These are phyloP conservation scores for Heliangelus exortis DNA, from an alignment of 2,797 vertebrate genomes.

Conservation along the genomic window DNA sequence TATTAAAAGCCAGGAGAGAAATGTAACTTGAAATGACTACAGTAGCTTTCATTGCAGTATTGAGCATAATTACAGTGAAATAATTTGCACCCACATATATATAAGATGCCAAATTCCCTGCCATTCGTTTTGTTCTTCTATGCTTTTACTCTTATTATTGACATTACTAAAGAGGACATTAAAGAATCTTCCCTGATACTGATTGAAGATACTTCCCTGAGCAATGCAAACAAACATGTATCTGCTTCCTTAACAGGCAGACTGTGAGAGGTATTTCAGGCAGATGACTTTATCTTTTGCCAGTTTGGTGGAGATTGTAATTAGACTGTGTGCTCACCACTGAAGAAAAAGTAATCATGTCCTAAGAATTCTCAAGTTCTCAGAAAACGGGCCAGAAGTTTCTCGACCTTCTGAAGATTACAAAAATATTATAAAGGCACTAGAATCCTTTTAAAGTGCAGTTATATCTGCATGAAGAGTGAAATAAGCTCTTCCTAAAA, in stretches of 20 bases:
- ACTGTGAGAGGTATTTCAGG: neutral
- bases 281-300: neutral
- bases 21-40: neutral
- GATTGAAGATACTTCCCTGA: neutral
- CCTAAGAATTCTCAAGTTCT: neutral
- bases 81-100: neutral
- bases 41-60: neutral
- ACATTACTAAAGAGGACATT: neutral
- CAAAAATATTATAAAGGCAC: neutral
- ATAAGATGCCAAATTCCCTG: neutral
- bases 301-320: neutral
- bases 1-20: neutral
- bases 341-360: neutral
- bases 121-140: neutral
- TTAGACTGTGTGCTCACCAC: neutral
- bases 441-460: conserved; percentile 18
- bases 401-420: neutral
- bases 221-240: neutral
- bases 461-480: conserved; percentile 43
- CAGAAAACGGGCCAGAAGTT: neutral
- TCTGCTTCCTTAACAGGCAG: neutral
- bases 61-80: neutral
- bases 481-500: conserved; percentile 43
- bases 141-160: neutral
- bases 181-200: neutral